Percentiles rank a stretch among this genome's conserved stretches.
Evolutionary conservation across 2,888 invertebrate species (phyloP).

Genomic region (Drosophila vallismaia): DNA sequence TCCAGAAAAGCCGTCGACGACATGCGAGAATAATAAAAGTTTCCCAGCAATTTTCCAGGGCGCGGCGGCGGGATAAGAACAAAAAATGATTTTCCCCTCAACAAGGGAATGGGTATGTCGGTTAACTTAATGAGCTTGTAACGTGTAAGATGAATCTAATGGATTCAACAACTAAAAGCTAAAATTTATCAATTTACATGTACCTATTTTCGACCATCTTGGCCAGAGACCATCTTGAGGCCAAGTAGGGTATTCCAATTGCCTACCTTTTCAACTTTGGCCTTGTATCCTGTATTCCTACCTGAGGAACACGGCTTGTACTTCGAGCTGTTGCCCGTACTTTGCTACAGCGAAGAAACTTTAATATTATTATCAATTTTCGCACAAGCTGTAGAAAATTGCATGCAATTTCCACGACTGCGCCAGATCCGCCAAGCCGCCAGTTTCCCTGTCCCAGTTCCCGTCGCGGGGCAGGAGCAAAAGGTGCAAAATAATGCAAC

Average conservation of each 20-base stretch:
- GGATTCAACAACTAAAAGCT: background rate
- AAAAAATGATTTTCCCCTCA: conserved; percentile 29
- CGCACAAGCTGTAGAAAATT: conserved; percentile 51
- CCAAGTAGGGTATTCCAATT: conserved; percentile 14
- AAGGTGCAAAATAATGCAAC: conserved; percentile 49
- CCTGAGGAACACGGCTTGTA: conserved; percentile 22
- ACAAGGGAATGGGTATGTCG: conserved; percentile 6
- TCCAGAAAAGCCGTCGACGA: conserved; percentile 25
- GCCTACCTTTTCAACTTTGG: background rate
- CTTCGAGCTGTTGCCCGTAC: conserved; percentile 37
- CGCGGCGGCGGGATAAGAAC: conserved; percentile 25
- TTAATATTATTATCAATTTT: conserved; percentile 57
- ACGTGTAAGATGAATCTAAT: background rate
- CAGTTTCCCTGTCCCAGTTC: background rate
- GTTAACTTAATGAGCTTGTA: conserved; percentile 13
- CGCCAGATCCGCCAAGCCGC: conserved; percentile 1
- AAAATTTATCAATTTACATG: background rate
- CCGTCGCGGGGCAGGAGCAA: conserved; percentile 8
- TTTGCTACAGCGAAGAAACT: conserved; percentile 36
- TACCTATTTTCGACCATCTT: background rate
- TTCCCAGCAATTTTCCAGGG: conserved; percentile 41
- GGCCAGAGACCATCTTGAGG: background rate
- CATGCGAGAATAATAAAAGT: conserved; percentile 60
- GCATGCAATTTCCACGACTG: conserved; percentile 46
- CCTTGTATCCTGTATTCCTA: background rate